Evolutionary conservation across 2,888 invertebrate species (phyloP), one percentile per base, ranked within the genome.

Genomic region (Cecidostiba fungosa): DNA sequence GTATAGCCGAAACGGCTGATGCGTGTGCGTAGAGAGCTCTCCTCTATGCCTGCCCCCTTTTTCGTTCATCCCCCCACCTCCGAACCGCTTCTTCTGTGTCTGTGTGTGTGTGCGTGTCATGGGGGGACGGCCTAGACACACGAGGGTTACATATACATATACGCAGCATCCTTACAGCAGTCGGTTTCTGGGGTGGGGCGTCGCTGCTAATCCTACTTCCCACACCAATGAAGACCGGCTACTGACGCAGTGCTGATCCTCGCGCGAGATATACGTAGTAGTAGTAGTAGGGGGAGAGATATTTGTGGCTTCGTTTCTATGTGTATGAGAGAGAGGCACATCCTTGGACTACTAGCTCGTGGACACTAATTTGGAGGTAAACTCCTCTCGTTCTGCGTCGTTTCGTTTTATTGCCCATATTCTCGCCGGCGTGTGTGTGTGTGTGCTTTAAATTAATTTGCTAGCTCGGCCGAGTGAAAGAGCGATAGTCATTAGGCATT

Each of bases 131-230:
- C 78, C 89, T 88, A 88, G 89, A 87, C 54, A n/a, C n/a, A 59
- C 88, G 88, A 88, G 90, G 90, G 84, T 86, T 84, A n/a, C n/a
- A n/a, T n/a, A n/a, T n/a, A n/a, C n/a, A 82, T 36, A 47, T 66
- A 12, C n/a, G 23, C 79, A 79, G 82, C 82, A 86, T 83, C 85
- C 79, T 90, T 89, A 89, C 50, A 8, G 29, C 26, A 62, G 89
- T 87, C 88, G 89, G 86, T 85, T 85, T 85, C 88, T 54, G 89
- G 90, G 93, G 93, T 92, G 93, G 93, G 92, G 93, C 92, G 89
- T 90, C 89, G 85, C 88, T 88, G 84, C 88, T 89, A 88, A 88
- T 87, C 86, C 88, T 87, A 87, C 88, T 89, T 88, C 88, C 88
- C 86, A 86, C 85, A 82, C 86, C 86, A 86, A 86, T 85, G 84